Evolutionary conservation across 2,797 vertebrate genomes (phyloP), one percentile per base, ranked within the genome.

Genomic region (Pangasius macronema): DNA sequence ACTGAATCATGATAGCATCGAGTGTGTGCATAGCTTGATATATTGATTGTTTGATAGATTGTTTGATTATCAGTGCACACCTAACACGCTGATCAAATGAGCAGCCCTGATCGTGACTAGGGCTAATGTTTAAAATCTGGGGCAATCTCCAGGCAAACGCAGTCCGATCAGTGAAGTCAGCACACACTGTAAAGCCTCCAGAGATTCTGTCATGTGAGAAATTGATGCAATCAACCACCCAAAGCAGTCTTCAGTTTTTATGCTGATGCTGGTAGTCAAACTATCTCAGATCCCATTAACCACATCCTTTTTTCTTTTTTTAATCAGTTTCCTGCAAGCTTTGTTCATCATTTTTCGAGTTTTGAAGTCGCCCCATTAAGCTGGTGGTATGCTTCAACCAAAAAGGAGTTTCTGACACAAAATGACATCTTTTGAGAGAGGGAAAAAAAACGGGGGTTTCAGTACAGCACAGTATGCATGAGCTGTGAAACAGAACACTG

Each of bases 241-340:
- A 75, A 6, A 20, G 2, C 13, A n/a, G 11, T 42, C 39, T 79
- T 68, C 8, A 59, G 5, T 5, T 5, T 67, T 49, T 7, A 63
- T 24, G 27, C 72, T 30, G 36, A 75, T 20, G 55, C 46, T 39
- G 4, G 14, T 67, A 57, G 27, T 59, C 22, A 30, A 33, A 75
- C 9, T 33, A 7, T 33, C 22, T 20, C 22, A 70, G 70, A 24
- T 70, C 42, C 18, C 16, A 5, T 22, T 24, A 61, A 85, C 57
- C 72, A 85, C 42, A 67, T 79, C 72, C 70, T 30, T 53, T 39
- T 85, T 85, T 76, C 36, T n/a, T 68, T 72, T 72, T 72, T 6
- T 8, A 76, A 30, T 30, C 51, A 57, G 16, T 22, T 39, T 59
- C 20, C 11, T 11, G 24, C 1, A 57, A 59, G 53, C 8, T 59